A percentile compares a stretch with the other conserved stretches of the same genome.
Conservation (phyloP, 2,797 vertebrate species). For the Urocyon cinereoargenteus region DNA sequence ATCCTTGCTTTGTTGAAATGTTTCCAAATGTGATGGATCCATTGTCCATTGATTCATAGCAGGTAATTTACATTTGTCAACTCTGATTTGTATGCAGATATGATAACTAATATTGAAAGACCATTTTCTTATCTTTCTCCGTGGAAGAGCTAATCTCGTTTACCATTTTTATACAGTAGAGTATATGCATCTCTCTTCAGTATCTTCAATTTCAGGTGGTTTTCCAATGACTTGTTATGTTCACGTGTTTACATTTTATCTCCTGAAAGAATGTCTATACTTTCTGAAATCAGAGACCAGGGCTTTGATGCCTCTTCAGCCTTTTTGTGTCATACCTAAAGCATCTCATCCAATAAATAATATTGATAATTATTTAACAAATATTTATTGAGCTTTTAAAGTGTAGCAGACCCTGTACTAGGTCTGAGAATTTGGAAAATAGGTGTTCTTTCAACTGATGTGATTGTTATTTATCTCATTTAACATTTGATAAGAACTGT, state of each 20-base stretch:
- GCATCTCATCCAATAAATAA: slow-evolving; percentile 12
- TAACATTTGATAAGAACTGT: not conserved
- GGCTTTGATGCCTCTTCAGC: not conserved
- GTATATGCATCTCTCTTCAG: not conserved
- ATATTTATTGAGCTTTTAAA: not conserved
- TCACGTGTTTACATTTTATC: not conserved
- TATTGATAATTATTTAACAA: slow-evolving; percentile 35
- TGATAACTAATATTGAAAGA: slow-evolving; percentile 53
- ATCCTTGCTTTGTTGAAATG: slow-evolving; percentile 50
- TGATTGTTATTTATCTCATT: slow-evolving; percentile 18
- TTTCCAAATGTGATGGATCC: not conserved
- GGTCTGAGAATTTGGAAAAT: slow-evolving; percentile 50
- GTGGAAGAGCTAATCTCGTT: slow-evolving; percentile 54
- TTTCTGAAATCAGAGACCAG: not conserved
- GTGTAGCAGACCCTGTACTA: not conserved
- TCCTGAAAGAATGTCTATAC: not conserved
- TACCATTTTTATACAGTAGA: slow-evolving; percentile 7
- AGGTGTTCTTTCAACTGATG: slow-evolving; percentile 21
- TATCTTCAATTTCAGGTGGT: slow-evolving; percentile 15
- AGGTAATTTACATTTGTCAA: slow-evolving; percentile 59
- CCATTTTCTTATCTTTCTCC: slow-evolving; percentile 37
- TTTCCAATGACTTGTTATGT: slow-evolving; percentile 1
- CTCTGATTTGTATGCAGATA: slow-evolving; percentile 51
- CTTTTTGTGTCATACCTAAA: not conserved
- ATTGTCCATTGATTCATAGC: not conserved